Percentiles rank a stretch among this genome's conserved stretches.
Conservation (phyloP, 2,113 vertebrate genomes). For the Polypterus bichir region DNA sequence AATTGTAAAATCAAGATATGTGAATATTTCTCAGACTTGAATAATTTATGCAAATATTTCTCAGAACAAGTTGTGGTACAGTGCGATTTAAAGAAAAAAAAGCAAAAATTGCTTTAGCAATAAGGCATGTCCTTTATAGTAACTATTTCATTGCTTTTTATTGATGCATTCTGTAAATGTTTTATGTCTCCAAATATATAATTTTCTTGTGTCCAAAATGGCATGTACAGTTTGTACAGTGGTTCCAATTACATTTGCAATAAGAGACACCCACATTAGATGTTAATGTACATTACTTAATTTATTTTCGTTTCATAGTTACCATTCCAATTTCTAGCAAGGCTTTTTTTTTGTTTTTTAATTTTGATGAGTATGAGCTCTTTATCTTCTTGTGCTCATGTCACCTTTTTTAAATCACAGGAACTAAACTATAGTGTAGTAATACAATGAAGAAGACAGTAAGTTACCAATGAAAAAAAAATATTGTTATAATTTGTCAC, state of each 20-base stretch:
- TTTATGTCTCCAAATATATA: constrained; percentile 42
- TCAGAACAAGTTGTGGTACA: constrained; percentile 41
- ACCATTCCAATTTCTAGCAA: neutral
- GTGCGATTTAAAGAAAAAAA: constrained; percentile 30
- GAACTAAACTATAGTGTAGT: too few relatives aligned
- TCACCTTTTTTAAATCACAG: too few relatives aligned
- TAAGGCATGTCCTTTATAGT: constrained; percentile 53
- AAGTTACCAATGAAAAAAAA: too few relatives aligned
- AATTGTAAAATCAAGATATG: constrained; percentile 56
- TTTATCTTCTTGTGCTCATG: too few relatives aligned
- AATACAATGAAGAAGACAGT: too few relatives aligned
- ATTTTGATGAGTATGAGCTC: too few relatives aligned
- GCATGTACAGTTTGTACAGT: constrained; percentile 37
- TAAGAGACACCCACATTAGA: constrained; percentile 39
- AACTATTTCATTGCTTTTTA: constrained; percentile 53
- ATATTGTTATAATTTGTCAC: too few relatives aligned
- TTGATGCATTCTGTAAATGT: constrained; percentile 34
- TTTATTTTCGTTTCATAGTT: constrained; percentile 1
- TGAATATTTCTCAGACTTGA: constrained; percentile 50
- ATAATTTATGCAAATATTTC: constrained; percentile 51
- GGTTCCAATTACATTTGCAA: constrained; percentile 46
- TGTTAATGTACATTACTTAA: constrained; percentile 38
- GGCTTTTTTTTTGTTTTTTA: too few relatives aligned
- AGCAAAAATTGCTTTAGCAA: constrained; percentile 44
- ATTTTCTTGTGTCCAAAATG: constrained; percentile 42